Evolutionary conservation across 2,113 vertebrate species (phyloP), one percentile per base, ranked within the genome.

Genomic region (Lonchura striata): DNA sequence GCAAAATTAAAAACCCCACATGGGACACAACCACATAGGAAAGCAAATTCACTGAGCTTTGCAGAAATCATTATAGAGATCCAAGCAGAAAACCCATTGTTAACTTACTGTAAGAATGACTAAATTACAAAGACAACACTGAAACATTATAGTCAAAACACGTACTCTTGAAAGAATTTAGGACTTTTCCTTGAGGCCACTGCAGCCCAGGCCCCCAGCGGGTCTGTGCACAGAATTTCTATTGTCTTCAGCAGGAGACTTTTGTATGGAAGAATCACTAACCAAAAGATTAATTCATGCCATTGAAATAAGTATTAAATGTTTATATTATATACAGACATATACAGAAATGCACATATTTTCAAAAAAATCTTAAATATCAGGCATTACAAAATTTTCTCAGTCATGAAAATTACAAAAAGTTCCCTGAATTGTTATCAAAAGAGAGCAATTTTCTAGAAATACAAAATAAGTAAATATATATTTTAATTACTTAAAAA

Each of bases 61-160:
- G 79, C 63, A 93, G 79, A 91, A 95, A 91, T 66, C 68, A 72
- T 91, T 93, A 82, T 13, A 85, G 59, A 1, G 3, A 92, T 79
- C 57, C 91, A 97, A 95, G 77, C 17, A 61, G 53, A 92, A 81
- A 75, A 76, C 31, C 52, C 59, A 88, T 44, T 88, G 42, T 94
- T 90, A 91, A 74, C 64, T 88, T 88, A 79, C 76, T 82, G 66
- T 70, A 88, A 92, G 75, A 93, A 94, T 77, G 44, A 82, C 68
- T 80, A 93, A 91, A 95, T 93, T 94, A 95, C 85, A 95, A 96
- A 95, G 90, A 90, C 90, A 96, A 91, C 87, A 86, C n/a, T 64
- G 92, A 94, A 96, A 93, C 31, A 52, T 86, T 94, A 90, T 56
- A 95, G 82, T 83, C 82, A 88, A 95, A 92, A 95, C 68, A 80